A percentile compares a stretch with the other conserved stretches of the same genome.
These are phyloP conservation scores for Pangasianodon gigas DNA, from an alignment of 2,113 vertebrate species.

Conservation along the genomic window DNA sequence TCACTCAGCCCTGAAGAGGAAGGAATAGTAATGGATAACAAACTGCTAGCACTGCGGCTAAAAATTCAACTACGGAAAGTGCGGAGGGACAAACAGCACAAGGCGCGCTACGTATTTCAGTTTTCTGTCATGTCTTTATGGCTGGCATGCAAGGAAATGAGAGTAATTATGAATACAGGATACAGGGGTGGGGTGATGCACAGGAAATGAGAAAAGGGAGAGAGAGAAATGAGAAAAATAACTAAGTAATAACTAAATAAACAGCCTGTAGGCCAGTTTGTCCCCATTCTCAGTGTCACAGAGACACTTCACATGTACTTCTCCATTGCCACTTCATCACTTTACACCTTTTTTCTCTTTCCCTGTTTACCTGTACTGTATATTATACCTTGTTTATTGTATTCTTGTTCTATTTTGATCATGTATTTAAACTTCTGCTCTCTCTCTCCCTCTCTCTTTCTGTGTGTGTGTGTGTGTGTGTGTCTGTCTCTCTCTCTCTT, in stretches of 20 bases:
- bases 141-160: not conserved
- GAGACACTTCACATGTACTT: not conserved
- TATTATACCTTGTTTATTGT: not conserved
- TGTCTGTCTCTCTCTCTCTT: no score
- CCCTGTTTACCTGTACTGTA: not conserved
- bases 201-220: not conserved
- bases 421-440: no score
- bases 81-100: not conserved
- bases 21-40: no score
- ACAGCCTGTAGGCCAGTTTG: not conserved
- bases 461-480: no score
- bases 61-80: not conserved
- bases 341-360: no score
- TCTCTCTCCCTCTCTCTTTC: no score
- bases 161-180: not conserved
- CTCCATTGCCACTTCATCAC: no score
- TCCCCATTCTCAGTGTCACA: not conserved
- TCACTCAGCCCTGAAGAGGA: no score
- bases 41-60: not conserved
- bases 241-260: not conserved
- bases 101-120: not conserved
- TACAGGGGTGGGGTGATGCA: not conserved
- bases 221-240: not conserved
- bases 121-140: not conserved
- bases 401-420: no score